Evolutionary conservation across 2,113 vertebrate species (phyloP).

Genomic region (Oenanthe oenanthe): DNA sequence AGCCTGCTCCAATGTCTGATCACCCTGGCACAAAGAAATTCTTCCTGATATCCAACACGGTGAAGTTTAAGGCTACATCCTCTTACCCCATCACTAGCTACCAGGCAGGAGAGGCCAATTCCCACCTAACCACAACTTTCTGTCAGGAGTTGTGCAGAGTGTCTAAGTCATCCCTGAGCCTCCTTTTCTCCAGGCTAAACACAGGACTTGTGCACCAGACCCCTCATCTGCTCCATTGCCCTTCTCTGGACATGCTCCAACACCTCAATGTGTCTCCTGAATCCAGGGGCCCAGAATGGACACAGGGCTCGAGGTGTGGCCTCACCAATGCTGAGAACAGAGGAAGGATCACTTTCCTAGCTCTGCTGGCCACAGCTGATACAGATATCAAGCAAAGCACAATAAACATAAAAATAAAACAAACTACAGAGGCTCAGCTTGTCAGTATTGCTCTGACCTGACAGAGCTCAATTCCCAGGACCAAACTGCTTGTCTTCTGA

Average conservation of each 20-base stretch:
- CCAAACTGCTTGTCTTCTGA: not conserved
- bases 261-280: not conserved
- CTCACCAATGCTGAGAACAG: not conserved
- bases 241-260: not conserved
- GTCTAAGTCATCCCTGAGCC: not conserved
- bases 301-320: not conserved
- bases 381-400: not conserved
- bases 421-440: not conserved
- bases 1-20: not conserved
- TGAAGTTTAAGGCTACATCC: no score
- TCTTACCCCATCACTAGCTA: not conserved
- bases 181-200: not conserved
- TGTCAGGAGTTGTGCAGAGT: not conserved
- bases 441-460: not conserved
- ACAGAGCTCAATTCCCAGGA: not conserved
- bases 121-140: not conserved
- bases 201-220: not conserved
- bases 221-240: not conserved
- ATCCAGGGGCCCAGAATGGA: not conserved
- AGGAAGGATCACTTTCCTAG: not conserved
- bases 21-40: not conserved
- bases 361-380: not conserved
- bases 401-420: not conserved
- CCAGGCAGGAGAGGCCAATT: not conserved
- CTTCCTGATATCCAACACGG: not conserved